A percentile compares a stretch with the other conserved stretches of the same genome.
phyloP scores from a whole-genome alignment of 2,888 invertebrate species.

The Muschampia staudingeri region DNA sequence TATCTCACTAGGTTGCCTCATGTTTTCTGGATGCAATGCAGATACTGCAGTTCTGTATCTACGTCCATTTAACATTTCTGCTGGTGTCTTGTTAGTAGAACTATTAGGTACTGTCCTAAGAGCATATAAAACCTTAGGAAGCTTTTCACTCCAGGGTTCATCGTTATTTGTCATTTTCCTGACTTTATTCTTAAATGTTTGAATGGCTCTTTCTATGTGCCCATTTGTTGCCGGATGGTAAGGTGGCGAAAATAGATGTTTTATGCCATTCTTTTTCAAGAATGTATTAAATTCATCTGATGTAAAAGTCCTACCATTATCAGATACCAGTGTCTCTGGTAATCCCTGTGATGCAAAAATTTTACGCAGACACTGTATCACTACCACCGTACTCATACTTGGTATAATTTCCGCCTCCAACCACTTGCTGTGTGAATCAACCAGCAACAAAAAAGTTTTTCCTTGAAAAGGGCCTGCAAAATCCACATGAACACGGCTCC shows the following conservation, averaged over 20 bases:
- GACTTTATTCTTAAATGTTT: slow-evolving; percentile 45
- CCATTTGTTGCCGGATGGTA: slow-evolving; percentile 63
- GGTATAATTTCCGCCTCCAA: slow-evolving; percentile 61
- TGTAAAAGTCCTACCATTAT: slow-evolving; percentile 26
- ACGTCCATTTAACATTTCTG: slow-evolving; percentile 29
- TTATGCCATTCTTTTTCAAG: slow-evolving; percentile 54
- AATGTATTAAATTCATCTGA: slow-evolving; percentile 29
- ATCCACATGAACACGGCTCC: slow-evolving; percentile 57
- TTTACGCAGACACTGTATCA: slow-evolving; percentile 16
- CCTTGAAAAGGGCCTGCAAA: slow-evolving; percentile 61
- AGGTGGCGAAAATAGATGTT: slow-evolving; percentile 52
- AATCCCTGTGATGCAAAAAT: slow-evolving; percentile 31
- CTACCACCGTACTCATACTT: neutral
- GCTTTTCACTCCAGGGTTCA: slow-evolving; percentile 24
- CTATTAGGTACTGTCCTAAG: slow-evolving; percentile 26
- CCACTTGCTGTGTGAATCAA: slow-evolving; percentile 67
- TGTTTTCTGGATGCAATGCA: slow-evolving; percentile 20
- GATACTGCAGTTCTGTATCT: slow-evolving; percentile 33
- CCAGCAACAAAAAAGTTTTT: slow-evolving; percentile 60
- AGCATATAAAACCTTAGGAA: slow-evolving; percentile 24
- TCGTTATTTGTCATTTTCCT: slow-evolving; percentile 22
- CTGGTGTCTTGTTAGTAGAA: slow-evolving; percentile 27
- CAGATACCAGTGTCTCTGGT: slow-evolving; percentile 25
- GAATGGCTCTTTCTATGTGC: slow-evolving; percentile 55
- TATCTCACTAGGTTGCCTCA: slow-evolving; percentile 10